Evolutionary conservation across 53 echinoderm and acorn worm species (phyloP), one percentile per base, ranked within the genome.

Genomic region (Henricia sp.): DNA sequence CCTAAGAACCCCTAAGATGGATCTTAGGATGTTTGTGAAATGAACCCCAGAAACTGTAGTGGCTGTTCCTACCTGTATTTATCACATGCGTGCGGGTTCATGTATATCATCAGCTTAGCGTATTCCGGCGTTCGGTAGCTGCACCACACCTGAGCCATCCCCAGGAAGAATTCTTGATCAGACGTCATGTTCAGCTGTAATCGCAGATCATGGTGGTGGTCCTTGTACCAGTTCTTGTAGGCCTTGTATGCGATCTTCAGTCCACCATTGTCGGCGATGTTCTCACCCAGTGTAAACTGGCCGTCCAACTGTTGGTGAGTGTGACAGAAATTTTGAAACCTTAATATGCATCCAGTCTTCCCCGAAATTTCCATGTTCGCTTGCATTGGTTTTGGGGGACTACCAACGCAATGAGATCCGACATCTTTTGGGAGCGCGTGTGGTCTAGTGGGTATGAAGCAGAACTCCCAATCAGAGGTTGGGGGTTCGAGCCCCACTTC

Each of bases 211-310:
- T 66, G 39, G 21, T 43, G 71, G 32, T 85, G 72, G 28, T 72
- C 86, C 37, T 28, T 4, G 6, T 26, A 70, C 93, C 93, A 96
- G 29, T 57, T 25, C 72, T 90, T 77, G 62, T 80, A 96, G 27
- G 96, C 96, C 57, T 78, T 70, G 82, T 87, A 88, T 37, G 93
- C 93, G 2, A 94, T 68, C 48, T 82, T 82, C 50, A 91, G 35
- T 16, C 96, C 96, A 26, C 91, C 93, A 50, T 96, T 96, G 64
- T 94, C 96, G 9, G 96, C 96, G 20, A 96, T 96, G 82, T 96
- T 94, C 83, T 96, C 96, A 2, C 67, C 67, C 29, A 94, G 69
- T 1, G 93, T 96, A 50, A 63, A 87, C 13, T 75, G 73, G 13
- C 96, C 96, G 64, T 96, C 88, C 26, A 92, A 25, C 96, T 96